Base-by-base conservation (phyloP, 2,113 vertebrate genomes). In the Pelecanus crispus region DNA sequence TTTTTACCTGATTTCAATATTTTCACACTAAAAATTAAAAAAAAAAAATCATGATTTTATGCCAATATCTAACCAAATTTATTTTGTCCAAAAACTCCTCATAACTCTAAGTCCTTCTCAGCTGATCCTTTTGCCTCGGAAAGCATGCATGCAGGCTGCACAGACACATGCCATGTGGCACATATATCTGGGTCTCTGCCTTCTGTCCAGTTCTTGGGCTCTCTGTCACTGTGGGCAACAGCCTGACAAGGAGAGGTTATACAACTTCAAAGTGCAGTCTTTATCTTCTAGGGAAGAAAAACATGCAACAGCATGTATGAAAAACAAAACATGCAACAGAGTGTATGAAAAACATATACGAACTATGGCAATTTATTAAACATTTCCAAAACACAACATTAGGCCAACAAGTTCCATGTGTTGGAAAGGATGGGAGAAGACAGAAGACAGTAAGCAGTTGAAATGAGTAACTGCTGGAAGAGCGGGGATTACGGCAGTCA, bases 61-160 rank as follows among this genome's bases (percentile, higher is more conserved):
- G 17, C 11, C 7, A 81, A 7, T 19, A 24, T 49, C 61, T 67
- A 58, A 81, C 28, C 74, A 52, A 68, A 52, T 34, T 12, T 44
- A 66, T n/a, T 55, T 55, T 55, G 5, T 65, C 15, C 10, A 53
- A 36, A 80, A 83, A 50, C 12, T 70, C 42, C 44, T 84, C 28
- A 9, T 22, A 68, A 36, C 38, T 75, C 14, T 59, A 40, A 67
- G 28, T 80, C 22, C 29, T 73, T 56, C 61, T 68, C 31, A 34
- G 25, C 21, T 58, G 21, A 44, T 40, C 12, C 7, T 86, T 92
- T 80, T 62, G 29, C 28, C 28, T 71, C 4, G 2, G 22, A 79
- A 40, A 65, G 13, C 0, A 0, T 52, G 24, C 4, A n/a, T 6
- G n/a, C 5, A 2, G 11, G 28, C 18, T 42, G 24, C 32, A 56